Conservation (phyloP, 2,888 invertebrate genomes). For the Lasioglossum marginatum region DNA sequence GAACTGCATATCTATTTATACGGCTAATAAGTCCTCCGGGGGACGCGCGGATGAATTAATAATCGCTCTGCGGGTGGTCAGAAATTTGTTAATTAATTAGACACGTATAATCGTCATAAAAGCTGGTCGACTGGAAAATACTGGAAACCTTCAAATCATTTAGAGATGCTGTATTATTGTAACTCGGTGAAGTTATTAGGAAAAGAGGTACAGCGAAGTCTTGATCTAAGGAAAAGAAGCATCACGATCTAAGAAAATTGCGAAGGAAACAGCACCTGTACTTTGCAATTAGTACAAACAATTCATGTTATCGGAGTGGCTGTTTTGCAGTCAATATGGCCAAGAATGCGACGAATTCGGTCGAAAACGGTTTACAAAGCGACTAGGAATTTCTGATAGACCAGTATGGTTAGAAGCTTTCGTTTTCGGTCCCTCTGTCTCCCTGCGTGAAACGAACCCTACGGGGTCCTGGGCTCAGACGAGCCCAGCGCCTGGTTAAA, state of each 20-base stretch:
- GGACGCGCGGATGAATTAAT: too few relatives aligned
- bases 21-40: neutral
- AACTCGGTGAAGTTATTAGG: too few relatives aligned
- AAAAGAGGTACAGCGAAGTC: too few relatives aligned
- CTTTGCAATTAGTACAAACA: neutral
- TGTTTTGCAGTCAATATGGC: neutral
- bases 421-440: neutral
- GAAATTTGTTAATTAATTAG: too few relatives aligned
- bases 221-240: too few relatives aligned
- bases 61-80: too few relatives aligned
- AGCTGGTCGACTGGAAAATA: too few relatives aligned
- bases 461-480: neutral
- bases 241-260: too few relatives aligned
- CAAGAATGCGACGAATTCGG: neutral
- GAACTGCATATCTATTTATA: neutral
- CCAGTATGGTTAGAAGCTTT: neutral
- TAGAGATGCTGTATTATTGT: too few relatives aligned
- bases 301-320: neutral
- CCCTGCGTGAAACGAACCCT: neutral
- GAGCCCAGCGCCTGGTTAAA: conserved; percentile 9
- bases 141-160: too few relatives aligned
- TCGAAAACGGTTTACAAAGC: neutral
- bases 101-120: too few relatives aligned
- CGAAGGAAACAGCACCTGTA: too few relatives aligned
- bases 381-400: neutral